A percentile compares a stretch with the other conserved stretches of the same genome.
These are phyloP conservation scores for Electrona antarctica DNA, from an alignment of 2,113 vertebrate genomes.

Conservation along the genomic window DNA sequence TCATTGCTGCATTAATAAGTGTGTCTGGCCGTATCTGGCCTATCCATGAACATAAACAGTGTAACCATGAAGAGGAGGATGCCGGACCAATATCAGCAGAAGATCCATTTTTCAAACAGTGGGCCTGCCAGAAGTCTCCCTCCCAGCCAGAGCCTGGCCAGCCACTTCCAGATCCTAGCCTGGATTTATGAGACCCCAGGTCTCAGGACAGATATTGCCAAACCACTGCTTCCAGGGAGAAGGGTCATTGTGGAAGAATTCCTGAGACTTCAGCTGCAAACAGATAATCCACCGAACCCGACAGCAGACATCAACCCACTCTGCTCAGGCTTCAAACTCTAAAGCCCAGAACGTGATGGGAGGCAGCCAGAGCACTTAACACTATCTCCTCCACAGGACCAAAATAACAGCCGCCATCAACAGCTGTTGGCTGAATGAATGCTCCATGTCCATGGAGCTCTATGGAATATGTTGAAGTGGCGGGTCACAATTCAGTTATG, in stretches of 20 bases:
- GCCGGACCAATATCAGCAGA: not conserved
- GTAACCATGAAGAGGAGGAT: not conserved
- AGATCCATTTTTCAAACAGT: conserved; percentile 23
- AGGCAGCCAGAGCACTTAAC: conserved; percentile 32
- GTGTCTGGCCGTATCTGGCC: not conserved
- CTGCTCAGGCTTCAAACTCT: not conserved
- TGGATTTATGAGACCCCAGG: conserved; percentile 41
- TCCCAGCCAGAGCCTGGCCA: conserved; percentile 24
- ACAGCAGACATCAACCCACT: not conserved
- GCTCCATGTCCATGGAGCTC: conserved; percentile 18
- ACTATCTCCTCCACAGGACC: conserved; percentile 27
- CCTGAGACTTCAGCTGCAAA: conserved; percentile 11
- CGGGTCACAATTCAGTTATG: conserved; percentile 21
- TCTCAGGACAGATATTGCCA: conserved; percentile 59
- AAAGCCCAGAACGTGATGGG: conserved; percentile 17
- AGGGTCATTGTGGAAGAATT: conserved; percentile 36
- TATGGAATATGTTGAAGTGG: conserved; percentile 14
- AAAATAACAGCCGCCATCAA: conserved; percentile 37
- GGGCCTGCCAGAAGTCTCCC: conserved; percentile 14
- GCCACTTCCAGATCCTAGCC: conserved; percentile 29
- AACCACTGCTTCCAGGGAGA: conserved; percentile 49
- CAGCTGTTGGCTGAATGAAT: conserved; percentile 19
- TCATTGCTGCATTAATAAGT: too few relatives aligned
- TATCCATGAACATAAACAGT: conserved; percentile 27
- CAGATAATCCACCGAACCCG: conserved; percentile 7